Conservation (phyloP, 1,140 invertebrate genomes). For the Ladona fulva region DNA sequence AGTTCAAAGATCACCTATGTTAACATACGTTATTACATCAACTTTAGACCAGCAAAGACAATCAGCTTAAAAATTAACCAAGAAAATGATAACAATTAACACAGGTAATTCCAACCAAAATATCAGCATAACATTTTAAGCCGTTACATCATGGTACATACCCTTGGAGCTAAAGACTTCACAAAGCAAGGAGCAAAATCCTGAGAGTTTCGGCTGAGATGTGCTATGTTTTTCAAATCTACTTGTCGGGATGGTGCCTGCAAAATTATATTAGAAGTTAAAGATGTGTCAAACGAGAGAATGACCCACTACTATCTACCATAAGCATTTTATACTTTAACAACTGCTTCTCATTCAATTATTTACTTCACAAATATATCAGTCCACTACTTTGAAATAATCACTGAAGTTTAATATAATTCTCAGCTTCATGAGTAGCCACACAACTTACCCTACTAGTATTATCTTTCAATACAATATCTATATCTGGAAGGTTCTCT, state of each 20-base stretch:
- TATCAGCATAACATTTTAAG: too few relatives aligned
- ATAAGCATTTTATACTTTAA: neutral
- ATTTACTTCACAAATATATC: neutral
- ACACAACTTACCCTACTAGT: slow-evolving; percentile 29
- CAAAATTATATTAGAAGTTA: neutral
- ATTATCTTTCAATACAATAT: slow-evolving; percentile 47
- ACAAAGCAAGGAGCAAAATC: neutral
- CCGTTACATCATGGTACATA: too few relatives aligned
- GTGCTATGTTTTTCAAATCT: neutral
- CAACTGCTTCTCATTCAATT: neutral
- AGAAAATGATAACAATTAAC: too few relatives aligned
- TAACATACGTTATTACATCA: too few relatives aligned
- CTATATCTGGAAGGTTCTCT: slow-evolving; percentile 50
- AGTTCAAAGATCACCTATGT: too few relatives aligned
- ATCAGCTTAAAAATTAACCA: too few relatives aligned
- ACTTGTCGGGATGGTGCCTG: neutral
- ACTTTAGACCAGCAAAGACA: too few relatives aligned
- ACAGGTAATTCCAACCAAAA: too few relatives aligned
- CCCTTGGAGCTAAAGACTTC: too few relatives aligned
- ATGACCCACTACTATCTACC: neutral
- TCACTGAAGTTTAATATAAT: neutral
- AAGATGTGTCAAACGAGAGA: too few relatives aligned
- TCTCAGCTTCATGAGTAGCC: neutral
- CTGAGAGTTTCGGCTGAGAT: neutral
- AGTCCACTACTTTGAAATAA: neutral